These are phyloP conservation scores for Melipona quadrifasciata DNA, from an alignment of 1,140 invertebrate genomes.

Conservation along the genomic window DNA sequence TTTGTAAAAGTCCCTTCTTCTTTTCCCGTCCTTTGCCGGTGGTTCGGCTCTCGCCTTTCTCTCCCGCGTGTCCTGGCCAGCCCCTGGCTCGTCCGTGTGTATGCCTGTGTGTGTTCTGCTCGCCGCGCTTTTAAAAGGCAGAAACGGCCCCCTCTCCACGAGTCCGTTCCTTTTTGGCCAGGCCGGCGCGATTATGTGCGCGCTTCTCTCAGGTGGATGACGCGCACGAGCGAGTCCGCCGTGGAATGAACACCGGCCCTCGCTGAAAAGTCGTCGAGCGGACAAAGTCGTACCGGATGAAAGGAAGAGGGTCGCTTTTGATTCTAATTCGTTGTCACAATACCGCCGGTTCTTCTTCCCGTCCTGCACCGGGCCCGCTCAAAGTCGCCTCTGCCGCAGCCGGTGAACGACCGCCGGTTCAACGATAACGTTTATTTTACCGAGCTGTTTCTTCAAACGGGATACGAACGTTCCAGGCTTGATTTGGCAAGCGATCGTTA, in stretches of 20 bases:
- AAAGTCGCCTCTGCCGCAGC: background rate
- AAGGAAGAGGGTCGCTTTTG: slow-evolving; percentile 41
- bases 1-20: slow-evolving; percentile 67
- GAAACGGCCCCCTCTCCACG: slow-evolving; percentile 33
- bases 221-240: slow-evolving; percentile 6
- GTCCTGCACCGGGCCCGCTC: background rate
- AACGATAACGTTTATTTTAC: background rate
- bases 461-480: too few relatives aligned
- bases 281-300: slow-evolving; percentile 46
- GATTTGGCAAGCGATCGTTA: too few relatives aligned
- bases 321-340: slow-evolving; percentile 54
- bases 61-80: background rate
- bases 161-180: background rate
- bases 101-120: too few relatives aligned
- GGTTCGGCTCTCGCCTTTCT: slow-evolving; percentile 7
- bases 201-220: slow-evolving; percentile 28
- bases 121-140: slow-evolving; percentile 55
- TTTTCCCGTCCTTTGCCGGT: slow-evolving; percentile 46
- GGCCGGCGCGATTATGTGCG: slow-evolving; percentile 45
- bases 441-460: too few relatives aligned
- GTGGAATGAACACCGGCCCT: slow-evolving; percentile 6
- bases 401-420: background rate
- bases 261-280: slow-evolving; percentile 19
- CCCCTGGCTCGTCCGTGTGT: background rate
- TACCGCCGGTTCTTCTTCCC: background rate